These are phyloP conservation scores for Hypena proboscidalis DNA, from an alignment of 2,888 invertebrate species.

Conservation along the genomic window DNA sequence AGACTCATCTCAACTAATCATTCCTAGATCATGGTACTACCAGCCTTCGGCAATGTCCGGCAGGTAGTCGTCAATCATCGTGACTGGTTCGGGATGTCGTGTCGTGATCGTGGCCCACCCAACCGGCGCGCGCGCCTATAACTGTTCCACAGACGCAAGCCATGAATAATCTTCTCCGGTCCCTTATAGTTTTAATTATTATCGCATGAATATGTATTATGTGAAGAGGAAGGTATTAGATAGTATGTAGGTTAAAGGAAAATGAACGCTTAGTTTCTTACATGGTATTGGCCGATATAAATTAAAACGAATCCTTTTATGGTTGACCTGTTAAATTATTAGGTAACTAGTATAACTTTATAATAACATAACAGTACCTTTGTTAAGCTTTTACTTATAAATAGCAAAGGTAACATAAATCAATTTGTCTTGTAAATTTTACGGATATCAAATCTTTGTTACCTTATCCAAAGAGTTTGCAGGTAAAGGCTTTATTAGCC, in stretches of 20 bases:
- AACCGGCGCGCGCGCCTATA: constrained; percentile 54
- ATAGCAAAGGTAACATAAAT: no score
- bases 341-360: no score
- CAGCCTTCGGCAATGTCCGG: constrained; percentile 47
- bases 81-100: constrained; percentile 64
- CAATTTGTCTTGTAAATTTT: no score
- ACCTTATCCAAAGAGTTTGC: no score
- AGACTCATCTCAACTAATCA: constrained; percentile 37
- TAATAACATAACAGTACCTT: no score
- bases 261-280: no score
- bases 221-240: constrained; percentile 10
- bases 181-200: constrained; percentile 36
- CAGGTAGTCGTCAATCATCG: constrained; percentile 70
- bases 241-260: not conserved
- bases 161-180: constrained; percentile 34
- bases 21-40: constrained; percentile 30
- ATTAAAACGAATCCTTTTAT: no score
- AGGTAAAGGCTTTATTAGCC: no score
- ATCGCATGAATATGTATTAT: constrained; percentile 32
- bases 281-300: no score
- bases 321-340: no score
- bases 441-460: no score
- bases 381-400: no score
- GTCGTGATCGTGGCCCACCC: constrained; percentile 65
- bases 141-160: constrained; percentile 49